Conservation (phyloP, 2,113 vertebrate species). For the Chionomys nivalis region DNA sequence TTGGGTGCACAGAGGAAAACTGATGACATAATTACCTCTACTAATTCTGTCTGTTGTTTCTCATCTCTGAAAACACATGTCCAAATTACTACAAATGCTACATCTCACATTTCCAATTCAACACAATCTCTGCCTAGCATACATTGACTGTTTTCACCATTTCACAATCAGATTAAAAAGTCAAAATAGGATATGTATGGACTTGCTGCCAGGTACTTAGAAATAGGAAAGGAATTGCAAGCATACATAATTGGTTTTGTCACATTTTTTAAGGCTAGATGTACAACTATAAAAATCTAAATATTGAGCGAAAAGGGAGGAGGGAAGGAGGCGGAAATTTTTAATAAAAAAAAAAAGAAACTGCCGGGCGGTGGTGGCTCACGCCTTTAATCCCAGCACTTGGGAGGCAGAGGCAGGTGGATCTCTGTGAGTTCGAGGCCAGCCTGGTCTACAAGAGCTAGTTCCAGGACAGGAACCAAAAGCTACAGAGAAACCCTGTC, state of each 20-base stretch:
- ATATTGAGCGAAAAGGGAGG: no score
- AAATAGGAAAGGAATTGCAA: not conserved
- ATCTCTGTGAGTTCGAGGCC: no score
- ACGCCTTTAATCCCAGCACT: no score
- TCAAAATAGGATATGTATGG: not conserved
- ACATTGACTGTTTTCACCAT: not conserved
- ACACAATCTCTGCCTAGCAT: not conserved
- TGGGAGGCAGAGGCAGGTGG: no score
- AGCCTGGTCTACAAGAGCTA: no score
- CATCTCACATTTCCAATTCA: not conserved
- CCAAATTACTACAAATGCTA: not conserved
- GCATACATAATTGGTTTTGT: not conserved
- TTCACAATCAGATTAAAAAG: not conserved
- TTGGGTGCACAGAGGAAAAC: not conserved
- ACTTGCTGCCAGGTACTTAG: not conserved
- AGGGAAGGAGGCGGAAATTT: no score
- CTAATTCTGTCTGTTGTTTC: not conserved
- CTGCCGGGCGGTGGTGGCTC: no score
- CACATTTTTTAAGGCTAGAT: not conserved
- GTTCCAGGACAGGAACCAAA: no score
- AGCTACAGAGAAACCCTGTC: no score
- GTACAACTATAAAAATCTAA: not conserved
- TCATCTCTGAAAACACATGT: not conserved
- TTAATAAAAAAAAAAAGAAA: no score
- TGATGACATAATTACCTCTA: not conserved